These are phyloP conservation scores for Acleris cristana DNA, from an alignment of 2,888 invertebrate genomes.

Conservation along the genomic window DNA sequence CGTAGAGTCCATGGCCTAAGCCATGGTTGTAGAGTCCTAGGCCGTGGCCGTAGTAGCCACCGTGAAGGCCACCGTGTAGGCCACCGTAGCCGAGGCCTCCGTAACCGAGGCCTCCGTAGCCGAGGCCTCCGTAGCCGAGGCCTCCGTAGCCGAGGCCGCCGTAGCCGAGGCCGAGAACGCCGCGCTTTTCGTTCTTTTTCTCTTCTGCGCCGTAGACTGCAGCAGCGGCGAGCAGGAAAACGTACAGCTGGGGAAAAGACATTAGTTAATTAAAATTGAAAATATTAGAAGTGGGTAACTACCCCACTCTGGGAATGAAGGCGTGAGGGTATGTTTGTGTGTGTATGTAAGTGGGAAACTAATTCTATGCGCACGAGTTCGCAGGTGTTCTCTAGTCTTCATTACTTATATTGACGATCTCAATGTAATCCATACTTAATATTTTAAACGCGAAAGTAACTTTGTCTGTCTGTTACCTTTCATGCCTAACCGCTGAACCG, in stretches of 20 bases:
- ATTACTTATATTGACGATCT: too few species aligned
- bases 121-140: slow-evolving; percentile 21
- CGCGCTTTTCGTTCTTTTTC: slow-evolving; percentile 77
- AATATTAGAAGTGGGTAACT: background rate
- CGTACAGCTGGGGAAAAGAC: slow-evolving; percentile 57
- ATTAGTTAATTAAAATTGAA: background rate
- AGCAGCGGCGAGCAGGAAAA: slow-evolving; percentile 63
- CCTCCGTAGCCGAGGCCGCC: slow-evolving; percentile 18
- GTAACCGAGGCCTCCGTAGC: slow-evolving; percentile 44
- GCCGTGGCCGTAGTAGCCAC: slow-evolving; percentile 46
- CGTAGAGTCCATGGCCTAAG: slow-evolving; percentile 43
- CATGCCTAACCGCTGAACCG: too few species aligned
- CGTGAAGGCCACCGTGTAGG: slow-evolving; percentile 46
- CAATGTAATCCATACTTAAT: too few species aligned
- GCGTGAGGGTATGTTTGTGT: too few species aligned
- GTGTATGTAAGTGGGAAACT: too few species aligned
- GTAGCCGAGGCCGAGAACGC: slow-evolving; percentile 75
- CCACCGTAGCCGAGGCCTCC: slow-evolving; percentile 49
- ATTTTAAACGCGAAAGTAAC: too few species aligned
- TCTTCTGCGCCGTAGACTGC: slow-evolving; percentile 68
- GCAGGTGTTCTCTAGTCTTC: too few species aligned
- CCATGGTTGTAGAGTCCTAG: slow-evolving; percentile 48
- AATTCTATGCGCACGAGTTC: too few species aligned
- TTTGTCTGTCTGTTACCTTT: too few species aligned
- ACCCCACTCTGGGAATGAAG: too few species aligned